A percentile compares a stretch with the other conserved stretches of the same genome.
phyloP scores from a whole-genome alignment of 2,797 vertebrate genomes.

The Gouania willdenowi region DNA sequence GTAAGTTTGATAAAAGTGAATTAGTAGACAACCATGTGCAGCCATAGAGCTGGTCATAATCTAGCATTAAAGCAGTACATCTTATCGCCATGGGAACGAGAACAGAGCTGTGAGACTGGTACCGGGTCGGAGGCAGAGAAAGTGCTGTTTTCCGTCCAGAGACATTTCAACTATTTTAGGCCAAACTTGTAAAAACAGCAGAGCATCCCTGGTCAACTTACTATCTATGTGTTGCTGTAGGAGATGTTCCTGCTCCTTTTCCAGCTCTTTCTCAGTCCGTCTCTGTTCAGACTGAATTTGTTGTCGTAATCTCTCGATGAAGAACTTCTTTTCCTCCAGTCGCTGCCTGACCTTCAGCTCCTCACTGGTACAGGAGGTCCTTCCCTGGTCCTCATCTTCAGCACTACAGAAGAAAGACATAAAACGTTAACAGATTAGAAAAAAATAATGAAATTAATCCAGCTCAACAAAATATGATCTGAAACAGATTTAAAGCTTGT shows the following conservation, averaged over 20 bases:
- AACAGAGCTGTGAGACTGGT: too few species aligned
- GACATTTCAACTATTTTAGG: too few species aligned
- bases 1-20: too few species aligned
- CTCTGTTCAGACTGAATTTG: conserved; percentile 83
- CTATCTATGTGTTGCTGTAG: conserved; percentile 80
- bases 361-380: conserved; percentile 44
- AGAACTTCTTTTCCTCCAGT: conserved; percentile 78
- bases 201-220: too few species aligned
- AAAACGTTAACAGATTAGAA: neutral
- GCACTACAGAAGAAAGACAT: conserved; percentile 27
- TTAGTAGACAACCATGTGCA: too few species aligned
- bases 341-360: conserved; percentile 65
- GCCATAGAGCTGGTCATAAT: too few species aligned
- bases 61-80: too few species aligned
- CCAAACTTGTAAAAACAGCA: too few species aligned
- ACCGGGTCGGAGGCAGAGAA: too few species aligned
- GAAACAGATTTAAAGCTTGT: conserved; percentile 1
- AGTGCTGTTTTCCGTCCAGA: too few species aligned
- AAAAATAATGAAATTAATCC: conserved; percentile 7
- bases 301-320: conserved; percentile 79
- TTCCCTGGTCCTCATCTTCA: conserved; percentile 47
- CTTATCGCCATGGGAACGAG: too few species aligned
- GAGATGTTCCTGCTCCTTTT: conserved; percentile 79
- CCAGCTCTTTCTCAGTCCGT: conserved; percentile 79
- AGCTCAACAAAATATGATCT: neutral